phyloP scores from a whole-genome alignment of 2,888 invertebrate genomes.

The Tetropium fuscum region DNA sequence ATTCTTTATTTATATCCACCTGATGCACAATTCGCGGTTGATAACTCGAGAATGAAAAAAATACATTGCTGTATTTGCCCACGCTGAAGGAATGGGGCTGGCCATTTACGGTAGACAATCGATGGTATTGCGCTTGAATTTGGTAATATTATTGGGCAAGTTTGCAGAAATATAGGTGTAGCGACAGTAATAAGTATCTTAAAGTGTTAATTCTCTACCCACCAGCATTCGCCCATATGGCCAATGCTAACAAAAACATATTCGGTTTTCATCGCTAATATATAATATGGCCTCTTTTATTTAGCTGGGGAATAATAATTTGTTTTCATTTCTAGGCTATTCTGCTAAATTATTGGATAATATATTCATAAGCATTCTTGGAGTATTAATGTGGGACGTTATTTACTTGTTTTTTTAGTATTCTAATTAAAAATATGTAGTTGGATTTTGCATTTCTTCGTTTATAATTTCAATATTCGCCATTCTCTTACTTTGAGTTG shows the following conservation, averaged over 20 bases:
- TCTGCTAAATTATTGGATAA: neutral
- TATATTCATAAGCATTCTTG: neutral
- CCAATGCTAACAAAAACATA: too few species aligned
- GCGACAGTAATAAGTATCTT: neutral
- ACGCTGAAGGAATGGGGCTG: constrained; percentile 1
- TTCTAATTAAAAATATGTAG: too few species aligned
- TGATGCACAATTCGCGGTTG: constrained; percentile 11
- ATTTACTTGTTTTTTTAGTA: constrained; percentile 3
- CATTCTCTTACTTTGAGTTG: too few species aligned
- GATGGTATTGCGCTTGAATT: constrained; percentile 15
- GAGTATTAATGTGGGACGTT: constrained; percentile 11
- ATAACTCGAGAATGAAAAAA: constrained; percentile 8
- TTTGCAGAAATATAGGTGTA: constrained; percentile 13
- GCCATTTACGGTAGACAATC: constrained; percentile 21
- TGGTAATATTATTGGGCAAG: constrained; percentile 14
- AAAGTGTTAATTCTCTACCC: constrained; percentile 2
- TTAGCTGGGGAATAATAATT: constrained; percentile 1
- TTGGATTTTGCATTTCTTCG: too few species aligned
- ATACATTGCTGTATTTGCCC: too few species aligned
- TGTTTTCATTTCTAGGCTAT: neutral
- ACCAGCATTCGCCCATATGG: constrained; percentile 11
- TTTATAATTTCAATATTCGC: too few species aligned
- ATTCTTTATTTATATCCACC: constrained; percentile 11
- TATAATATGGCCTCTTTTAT: neutral
- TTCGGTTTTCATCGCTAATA: neutral